Base-by-base conservation (phyloP, 1,140 invertebrate genomes). In the Micrasema minimum region DNA sequence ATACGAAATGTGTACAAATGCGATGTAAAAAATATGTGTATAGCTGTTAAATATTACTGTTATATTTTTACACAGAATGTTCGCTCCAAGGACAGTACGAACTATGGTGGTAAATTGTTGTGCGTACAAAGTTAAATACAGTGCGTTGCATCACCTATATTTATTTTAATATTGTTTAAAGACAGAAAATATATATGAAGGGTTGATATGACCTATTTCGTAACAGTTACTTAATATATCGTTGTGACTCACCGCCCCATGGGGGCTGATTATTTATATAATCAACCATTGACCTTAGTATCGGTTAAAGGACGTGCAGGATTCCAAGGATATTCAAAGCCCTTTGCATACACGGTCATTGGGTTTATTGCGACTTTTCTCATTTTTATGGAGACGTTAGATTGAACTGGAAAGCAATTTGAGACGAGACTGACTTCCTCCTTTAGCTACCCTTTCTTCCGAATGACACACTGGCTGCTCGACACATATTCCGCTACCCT, bases 401-500 rank as follows among this genome's bases (percentile, higher is more conserved):
- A 51, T 26, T 18, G 20, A 46, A 50, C 41, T 43, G 43, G 51
- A 62, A 66, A 62, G 55, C 72, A 66, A 70, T 70, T 70, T 55
- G 16, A 70, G 57, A 41, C 62, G 14, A 53, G 71, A 57, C 65
- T 46, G 61, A 37, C 57, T 68, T 72, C 66, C 71, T 68, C 35
- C 43, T 69, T 62, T 59, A 35, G 26, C n/a, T 46, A 59, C 64
- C 45, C 64, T 10, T 59, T 53, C 55, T 22, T 43, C 37, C 43
- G 22, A 37, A 48, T 75, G 73, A 75, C 73, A 75, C 69, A 75
- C 57, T 75, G 73, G 71, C 73, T 14, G 71, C 65, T 59, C 71
- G 66, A 75, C 73, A 75, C 73, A 75, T 62, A 75, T 75, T 68
- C 61, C 5, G 41, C 69, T 41, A 16, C 50, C 66, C 64, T 31